phyloP scores from a whole-genome alignment of 2,113 vertebrate species.

The Delphinapterus leucas region DNA sequence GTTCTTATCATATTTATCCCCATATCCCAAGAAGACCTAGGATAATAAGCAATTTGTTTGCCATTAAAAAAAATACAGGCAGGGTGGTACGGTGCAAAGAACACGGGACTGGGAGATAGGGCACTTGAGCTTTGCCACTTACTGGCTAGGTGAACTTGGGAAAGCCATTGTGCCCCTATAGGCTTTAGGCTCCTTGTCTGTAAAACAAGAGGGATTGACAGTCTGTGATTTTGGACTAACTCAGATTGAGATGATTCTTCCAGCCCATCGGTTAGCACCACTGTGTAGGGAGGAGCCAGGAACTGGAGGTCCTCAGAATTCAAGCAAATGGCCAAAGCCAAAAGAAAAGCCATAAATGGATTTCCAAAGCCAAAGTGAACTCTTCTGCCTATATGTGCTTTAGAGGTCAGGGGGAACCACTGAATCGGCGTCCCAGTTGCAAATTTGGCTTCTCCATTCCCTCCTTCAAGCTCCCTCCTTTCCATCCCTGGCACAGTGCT shows the following conservation, averaged over 20 bases:
- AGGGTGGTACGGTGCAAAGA: not conserved
- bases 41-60: not conserved
- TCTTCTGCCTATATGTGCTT: not conserved
- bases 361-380: conserved; percentile 1
- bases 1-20: not conserved
- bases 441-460: not conserved
- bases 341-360: not conserved
- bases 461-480: not conserved
- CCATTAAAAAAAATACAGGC: not conserved
- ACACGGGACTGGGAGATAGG: not conserved
- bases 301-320: not conserved
- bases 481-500: not conserved
- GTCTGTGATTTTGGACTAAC: not conserved
- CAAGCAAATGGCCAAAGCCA: not conserved
- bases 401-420: not conserved
- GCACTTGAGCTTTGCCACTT: not conserved
- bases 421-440: no score
- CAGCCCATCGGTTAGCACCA: not conserved
- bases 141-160: not conserved
- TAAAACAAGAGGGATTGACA: not conserved
- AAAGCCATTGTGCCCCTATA: not conserved
- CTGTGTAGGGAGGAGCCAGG: not conserved
- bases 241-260: not conserved
- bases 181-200: not conserved
- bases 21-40: not conserved